phyloP scores from a whole-genome alignment of 1,140 invertebrate species.

The Bombus ignitus region DNA sequence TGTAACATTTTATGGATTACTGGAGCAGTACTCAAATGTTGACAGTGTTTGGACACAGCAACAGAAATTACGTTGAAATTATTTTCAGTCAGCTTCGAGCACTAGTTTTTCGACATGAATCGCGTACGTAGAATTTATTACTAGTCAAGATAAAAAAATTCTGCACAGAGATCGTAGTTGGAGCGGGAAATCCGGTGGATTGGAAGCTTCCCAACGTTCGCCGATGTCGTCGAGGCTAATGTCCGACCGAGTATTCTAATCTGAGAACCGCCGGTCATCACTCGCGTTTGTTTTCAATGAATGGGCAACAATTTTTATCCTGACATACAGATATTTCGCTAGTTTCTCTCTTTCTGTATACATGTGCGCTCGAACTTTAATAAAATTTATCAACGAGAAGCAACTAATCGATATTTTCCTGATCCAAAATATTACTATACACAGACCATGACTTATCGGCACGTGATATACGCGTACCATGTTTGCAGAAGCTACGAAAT shows the following conservation, averaged over 20 bases:
- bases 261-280: neutral
- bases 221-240: conserved; percentile 16
- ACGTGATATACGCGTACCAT: neutral
- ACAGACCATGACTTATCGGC: no score
- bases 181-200: neutral
- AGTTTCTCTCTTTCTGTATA: no score
- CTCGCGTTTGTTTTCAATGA: neutral
- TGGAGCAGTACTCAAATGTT: neutral
- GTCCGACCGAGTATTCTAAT: conserved; percentile 33
- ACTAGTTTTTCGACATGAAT: neutral
- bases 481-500: neutral
- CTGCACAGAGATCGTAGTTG: neutral
- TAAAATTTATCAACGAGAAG: conserved; percentile 1
- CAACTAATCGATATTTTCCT: neutral
- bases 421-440: neutral
- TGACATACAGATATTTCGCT: neutral
- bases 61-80: neutral
- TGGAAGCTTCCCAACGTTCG: conserved; percentile 26
- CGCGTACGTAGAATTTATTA: neutral
- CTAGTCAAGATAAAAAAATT: neutral
- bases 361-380: no score
- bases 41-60: no score
- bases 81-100: neutral
- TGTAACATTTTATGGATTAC: neutral
- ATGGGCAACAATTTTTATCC: neutral